Percentiles rank a stretch among this genome's conserved stretches.
Evolutionary conservation across 2,797 vertebrate species (phyloP).

Genomic region (Neoniphon sammara): DNA sequence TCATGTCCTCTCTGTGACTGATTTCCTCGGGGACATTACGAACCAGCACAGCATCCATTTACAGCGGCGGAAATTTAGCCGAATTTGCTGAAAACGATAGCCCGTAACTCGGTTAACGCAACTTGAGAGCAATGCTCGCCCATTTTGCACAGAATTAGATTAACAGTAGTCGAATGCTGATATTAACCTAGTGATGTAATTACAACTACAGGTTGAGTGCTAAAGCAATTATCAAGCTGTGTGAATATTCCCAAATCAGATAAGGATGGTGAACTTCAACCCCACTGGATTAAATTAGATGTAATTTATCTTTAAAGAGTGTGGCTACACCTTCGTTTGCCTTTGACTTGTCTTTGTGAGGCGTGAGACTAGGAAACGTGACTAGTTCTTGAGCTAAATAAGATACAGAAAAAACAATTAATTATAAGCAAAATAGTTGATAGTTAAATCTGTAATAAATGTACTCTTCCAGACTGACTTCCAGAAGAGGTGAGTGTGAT

Average conservation of each 20-base stretch:
- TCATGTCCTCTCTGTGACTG: conserved; percentile 71
- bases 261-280: conserved; percentile 78
- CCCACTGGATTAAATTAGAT: conserved; percentile 65
- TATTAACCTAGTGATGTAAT: conserved; percentile 85
- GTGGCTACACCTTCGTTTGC: conserved; percentile 51
- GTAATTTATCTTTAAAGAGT: conserved; percentile 61
- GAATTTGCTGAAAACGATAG: conserved; percentile 80
- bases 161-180: conserved; percentile 78
- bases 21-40: conserved; percentile 77
- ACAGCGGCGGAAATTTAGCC: conserved; percentile 67
- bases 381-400: neutral
- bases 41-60: conserved; percentile 69
- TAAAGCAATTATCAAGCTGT: conserved; percentile 82
- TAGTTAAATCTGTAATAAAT: conserved; percentile 61
- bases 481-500: conserved; percentile 29
- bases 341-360: conserved; percentile 71
- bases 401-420: conserved; percentile 34
- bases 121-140: conserved; percentile 75
- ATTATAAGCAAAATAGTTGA: conserved; percentile 31
- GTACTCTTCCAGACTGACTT: conserved; percentile 31
- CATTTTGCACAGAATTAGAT: conserved; percentile 77
- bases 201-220: conserved; percentile 82
- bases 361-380: conserved; percentile 37
- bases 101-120: conserved; percentile 77
- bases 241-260: conserved; percentile 81